A percentile compares a stretch with the other conserved stretches of the same genome.
phyloP scores from a whole-genome alignment of 1,140 invertebrate species.

The Heterodera carotae region DNA sequence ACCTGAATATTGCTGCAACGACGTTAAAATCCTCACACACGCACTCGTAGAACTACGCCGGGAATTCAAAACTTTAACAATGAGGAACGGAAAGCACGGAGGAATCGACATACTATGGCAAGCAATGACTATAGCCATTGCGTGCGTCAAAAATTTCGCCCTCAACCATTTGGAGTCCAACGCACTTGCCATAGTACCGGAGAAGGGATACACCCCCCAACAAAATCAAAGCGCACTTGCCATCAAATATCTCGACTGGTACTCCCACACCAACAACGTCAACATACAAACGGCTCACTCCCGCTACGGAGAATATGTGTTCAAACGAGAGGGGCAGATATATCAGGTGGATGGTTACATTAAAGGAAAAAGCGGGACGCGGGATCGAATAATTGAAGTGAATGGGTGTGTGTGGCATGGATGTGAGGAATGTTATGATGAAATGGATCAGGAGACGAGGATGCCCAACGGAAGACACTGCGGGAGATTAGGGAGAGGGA shows the following conservation, averaged over 20 bases:
- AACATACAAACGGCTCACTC: constrained; percentile 1
- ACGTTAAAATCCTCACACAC: constrained; percentile 19
- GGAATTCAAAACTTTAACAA: not conserved
- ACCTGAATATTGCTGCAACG: constrained; percentile 14
- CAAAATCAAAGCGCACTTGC: constrained; percentile 26
- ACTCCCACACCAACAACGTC: constrained; percentile 14
- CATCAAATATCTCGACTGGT: constrained; percentile 24
- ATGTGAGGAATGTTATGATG: constrained; percentile 9
- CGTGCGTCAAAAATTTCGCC: constrained; percentile 10
- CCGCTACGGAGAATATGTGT: constrained; percentile 1
- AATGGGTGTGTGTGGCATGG: constrained; percentile 21
- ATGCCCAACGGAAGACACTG: constrained; percentile 9
- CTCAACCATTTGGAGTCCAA: constrained; percentile 13
- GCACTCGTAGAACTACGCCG: constrained; percentile 8
- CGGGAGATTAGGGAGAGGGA: not conserved
- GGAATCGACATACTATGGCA: constrained; percentile 10
- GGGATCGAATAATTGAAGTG: constrained; percentile 6
- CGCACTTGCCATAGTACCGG: not conserved
- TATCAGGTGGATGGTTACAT: constrained; percentile 12
- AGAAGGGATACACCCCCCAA: not conserved
- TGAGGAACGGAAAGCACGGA: not conserved
- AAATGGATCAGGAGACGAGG: not conserved
- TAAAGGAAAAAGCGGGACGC: not conserved
- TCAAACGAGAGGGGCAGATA: not conserved
- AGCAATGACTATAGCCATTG: constrained; percentile 15